These are phyloP conservation scores for Taphrorychus bicolor DNA, from an alignment of 2,888 invertebrate genomes.

Conservation along the genomic window DNA sequence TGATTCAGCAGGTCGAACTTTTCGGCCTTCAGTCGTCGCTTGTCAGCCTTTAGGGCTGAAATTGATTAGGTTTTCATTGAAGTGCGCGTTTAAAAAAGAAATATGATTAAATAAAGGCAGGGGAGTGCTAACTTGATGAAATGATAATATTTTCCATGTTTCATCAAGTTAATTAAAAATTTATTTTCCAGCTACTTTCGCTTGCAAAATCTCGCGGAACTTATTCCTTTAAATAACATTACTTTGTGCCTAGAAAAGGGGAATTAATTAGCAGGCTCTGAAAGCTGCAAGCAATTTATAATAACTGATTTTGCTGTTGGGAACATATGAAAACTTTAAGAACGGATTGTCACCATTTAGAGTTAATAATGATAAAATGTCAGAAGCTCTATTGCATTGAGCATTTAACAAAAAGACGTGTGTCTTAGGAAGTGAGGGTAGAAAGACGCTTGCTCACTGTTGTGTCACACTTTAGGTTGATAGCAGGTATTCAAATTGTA, in stretches of 20 bases:
- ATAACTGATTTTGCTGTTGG: too few species aligned
- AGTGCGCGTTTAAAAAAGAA: neutral
- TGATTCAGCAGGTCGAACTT: conserved; percentile 92
- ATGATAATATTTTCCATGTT: neutral
- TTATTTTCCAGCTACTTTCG: neutral
- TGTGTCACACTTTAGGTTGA: too few species aligned
- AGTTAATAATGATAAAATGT: too few species aligned
- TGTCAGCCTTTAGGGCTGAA: conserved; percentile 83
- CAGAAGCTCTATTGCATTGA: too few species aligned
- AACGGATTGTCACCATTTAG: too few species aligned
- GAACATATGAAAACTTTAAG: too few species aligned
- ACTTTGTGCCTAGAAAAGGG: neutral
- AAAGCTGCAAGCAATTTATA: neutral
- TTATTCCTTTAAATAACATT: neutral
- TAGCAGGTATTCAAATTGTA: too few species aligned
- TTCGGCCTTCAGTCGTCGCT: conserved; percentile 90
- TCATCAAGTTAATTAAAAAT: neutral
- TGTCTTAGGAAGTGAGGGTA: too few species aligned
- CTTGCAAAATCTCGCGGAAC: neutral
- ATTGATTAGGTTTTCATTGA: conserved; percentile 19
- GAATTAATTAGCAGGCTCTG: neutral
- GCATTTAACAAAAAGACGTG: too few species aligned
- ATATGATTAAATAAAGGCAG: neutral
- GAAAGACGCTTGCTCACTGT: too few species aligned
- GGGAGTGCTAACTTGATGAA: neutral